Percentiles rank a stretch among this genome's conserved stretches.
Evolutionary conservation across 2,113 vertebrate genomes (phyloP).

Genomic region (Candoia aspera): DNA sequence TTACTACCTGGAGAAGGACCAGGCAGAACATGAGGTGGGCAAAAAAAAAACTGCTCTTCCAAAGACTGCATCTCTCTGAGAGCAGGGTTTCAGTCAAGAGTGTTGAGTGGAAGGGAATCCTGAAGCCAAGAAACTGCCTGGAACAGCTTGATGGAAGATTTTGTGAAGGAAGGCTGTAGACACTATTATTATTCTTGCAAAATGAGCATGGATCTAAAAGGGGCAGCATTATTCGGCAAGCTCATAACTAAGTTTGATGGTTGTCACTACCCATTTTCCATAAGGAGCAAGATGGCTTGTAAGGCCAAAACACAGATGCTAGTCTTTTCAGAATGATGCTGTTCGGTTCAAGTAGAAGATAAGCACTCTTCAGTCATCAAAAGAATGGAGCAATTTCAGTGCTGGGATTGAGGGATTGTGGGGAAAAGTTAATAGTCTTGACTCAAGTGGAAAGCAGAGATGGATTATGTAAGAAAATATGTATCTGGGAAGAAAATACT

Average conservation of each 20-base stretch:
- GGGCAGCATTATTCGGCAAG: background rate
- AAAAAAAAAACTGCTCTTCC: background rate
- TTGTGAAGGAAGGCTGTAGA: background rate
- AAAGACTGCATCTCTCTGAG: background rate
- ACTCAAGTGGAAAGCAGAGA: background rate
- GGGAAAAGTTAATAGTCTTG: background rate
- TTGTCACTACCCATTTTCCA: background rate
- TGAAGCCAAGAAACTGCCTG: background rate
- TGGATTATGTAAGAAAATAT: background rate
- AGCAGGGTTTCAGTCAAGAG: background rate
- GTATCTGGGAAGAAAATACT: background rate
- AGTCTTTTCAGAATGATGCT: background rate
- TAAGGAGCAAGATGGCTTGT: background rate
- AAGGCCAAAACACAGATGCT: background rate
- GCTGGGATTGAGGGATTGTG: background rate
- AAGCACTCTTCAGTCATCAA: background rate
- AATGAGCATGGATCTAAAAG: background rate
- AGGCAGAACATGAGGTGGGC: background rate
- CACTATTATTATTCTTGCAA: background rate
- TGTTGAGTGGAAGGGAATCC: background rate
- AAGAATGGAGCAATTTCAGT: background rate
- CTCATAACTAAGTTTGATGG: background rate
- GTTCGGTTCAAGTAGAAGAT: background rate
- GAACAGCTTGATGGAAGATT: background rate
- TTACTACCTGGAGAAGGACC: background rate